Percentiles rank a stretch among this genome's conserved stretches.
Conservation (phyloP, 2,797 vertebrate genomes). For the Sebastes oblongus region DNA sequence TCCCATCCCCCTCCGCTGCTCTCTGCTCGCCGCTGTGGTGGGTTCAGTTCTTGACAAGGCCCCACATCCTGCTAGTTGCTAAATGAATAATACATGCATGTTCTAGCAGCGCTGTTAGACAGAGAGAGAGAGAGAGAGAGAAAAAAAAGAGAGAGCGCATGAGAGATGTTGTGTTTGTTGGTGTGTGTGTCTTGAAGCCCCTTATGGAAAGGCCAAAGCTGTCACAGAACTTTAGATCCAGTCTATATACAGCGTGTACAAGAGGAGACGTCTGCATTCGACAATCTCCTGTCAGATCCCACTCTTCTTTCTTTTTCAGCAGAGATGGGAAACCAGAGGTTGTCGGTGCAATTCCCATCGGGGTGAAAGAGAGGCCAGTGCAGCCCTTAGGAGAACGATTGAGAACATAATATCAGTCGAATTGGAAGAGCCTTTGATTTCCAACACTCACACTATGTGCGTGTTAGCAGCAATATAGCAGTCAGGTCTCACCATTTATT, state of each 20-base stretch:
- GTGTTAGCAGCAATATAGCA: background rate
- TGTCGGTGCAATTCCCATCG: conserved; percentile 22
- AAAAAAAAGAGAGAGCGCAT: conserved; percentile 10
- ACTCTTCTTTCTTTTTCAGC: conserved; percentile 8
- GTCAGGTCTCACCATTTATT: conserved; percentile 42
- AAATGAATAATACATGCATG: conserved; percentile 82
- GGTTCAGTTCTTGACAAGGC: conserved; percentile 77
- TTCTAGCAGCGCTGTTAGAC: conserved; percentile 56
- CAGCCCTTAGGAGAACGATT: conserved; percentile 11
- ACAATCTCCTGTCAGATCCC: conserved; percentile 19
- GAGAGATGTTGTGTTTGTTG: conserved; percentile 27
- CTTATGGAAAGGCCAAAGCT: conserved; percentile 63
- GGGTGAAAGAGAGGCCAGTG: conserved; percentile 12
- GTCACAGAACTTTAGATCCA: conserved; percentile 59
- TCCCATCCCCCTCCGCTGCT: conserved; percentile 28
- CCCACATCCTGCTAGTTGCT: conserved; percentile 74
- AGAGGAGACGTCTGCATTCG: conserved; percentile 26
- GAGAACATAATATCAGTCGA: conserved; percentile 28
- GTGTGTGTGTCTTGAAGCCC: conserved; percentile 35
- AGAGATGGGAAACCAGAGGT: conserved; percentile 24
- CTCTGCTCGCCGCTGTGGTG: conserved; percentile 43
- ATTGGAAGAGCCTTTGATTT: conserved; percentile 45
- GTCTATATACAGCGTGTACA: conserved; percentile 32
- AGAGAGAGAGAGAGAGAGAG: conserved; percentile 15
- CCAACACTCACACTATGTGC: background rate